These are phyloP conservation scores for Mormyrops attenuatus DNA, from an alignment of 2,797 vertebrate genomes.

Conservation along the genomic window DNA sequence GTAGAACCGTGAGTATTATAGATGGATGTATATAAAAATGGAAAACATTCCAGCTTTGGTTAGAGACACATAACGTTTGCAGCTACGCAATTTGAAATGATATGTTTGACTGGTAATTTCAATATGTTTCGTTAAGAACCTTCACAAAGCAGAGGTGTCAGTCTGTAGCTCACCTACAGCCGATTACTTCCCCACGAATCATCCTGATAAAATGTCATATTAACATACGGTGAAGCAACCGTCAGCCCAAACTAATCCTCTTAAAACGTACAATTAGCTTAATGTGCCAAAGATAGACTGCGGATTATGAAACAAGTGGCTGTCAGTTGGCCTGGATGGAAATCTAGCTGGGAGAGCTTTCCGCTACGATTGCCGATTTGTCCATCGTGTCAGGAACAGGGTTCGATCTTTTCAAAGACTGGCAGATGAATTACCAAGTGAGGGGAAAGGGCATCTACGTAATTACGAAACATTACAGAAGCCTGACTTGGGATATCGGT, in stretches of 20 bases:
- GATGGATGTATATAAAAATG: background rate
- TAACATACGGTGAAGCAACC: background rate
- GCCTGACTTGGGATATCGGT: background rate
- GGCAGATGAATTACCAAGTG: background rate
- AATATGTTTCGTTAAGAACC: background rate
- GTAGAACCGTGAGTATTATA: background rate
- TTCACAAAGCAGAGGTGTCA: background rate
- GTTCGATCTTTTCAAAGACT: background rate
- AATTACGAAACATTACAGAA: background rate
- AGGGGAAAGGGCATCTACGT: background rate
- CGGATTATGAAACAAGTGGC: slow-evolving; percentile 15
- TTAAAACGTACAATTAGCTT: slow-evolving; percentile 26
- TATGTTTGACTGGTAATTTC: background rate
- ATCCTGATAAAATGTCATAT: slow-evolving; percentile 21
- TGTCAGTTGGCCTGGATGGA: background rate
- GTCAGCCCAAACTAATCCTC: slow-evolving; percentile 16
- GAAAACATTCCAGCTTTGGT: background rate
- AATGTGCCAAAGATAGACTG: slow-evolving; percentile 14
- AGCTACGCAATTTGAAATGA: background rate
- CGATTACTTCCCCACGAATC: slow-evolving; percentile 9
- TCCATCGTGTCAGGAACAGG: background rate
- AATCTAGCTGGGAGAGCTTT: background rate
- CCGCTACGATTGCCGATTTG: background rate
- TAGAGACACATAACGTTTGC: background rate
- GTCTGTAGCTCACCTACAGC: background rate